These are phyloP conservation scores for Myioborus melanocephalus DNA, from an alignment of 2,797 vertebrate species.

Conservation along the genomic window DNA sequence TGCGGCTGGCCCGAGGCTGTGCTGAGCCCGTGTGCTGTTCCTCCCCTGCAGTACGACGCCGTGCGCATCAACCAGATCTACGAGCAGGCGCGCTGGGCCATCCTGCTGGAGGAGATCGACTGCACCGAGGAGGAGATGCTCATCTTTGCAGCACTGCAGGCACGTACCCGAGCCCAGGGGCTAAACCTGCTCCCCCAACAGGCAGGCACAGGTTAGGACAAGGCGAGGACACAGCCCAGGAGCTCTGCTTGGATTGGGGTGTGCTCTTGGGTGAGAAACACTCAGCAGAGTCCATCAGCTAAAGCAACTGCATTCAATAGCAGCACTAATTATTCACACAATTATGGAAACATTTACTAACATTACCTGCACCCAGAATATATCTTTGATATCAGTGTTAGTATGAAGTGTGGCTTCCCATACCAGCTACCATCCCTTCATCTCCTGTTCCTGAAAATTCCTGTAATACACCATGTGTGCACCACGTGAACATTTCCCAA, in stretches of 20 bases:
- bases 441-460: neutral
- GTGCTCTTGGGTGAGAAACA: neutral
- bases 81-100: constrained; percentile 94
- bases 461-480: neutral
- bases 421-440: neutral
- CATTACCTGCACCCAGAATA: neutral
- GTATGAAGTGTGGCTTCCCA: neutral
- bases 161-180: constrained; percentile 56
- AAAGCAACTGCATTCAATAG: neutral
- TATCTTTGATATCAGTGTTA: neutral
- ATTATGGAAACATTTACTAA: neutral
- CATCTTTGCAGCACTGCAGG: constrained; percentile 97
- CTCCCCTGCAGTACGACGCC: constrained; percentile 85
- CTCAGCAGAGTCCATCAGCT: neutral
- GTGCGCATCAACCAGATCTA: constrained; percentile 97
- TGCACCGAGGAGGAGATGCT: constrained; percentile 98
- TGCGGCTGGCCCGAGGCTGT: neutral
- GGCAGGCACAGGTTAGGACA: constrained; percentile 8
- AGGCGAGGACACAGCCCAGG: neutral
- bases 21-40: neutral
- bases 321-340: neutral
- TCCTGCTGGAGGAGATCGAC: constrained; percentile 94
- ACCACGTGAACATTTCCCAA: neutral
- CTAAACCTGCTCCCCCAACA: constrained; percentile 1
- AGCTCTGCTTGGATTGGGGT: neutral